These are phyloP conservation scores for Lagothrix lagotricha DNA, from an alignment of 2,797 vertebrate species.

Conservation along the genomic window DNA sequence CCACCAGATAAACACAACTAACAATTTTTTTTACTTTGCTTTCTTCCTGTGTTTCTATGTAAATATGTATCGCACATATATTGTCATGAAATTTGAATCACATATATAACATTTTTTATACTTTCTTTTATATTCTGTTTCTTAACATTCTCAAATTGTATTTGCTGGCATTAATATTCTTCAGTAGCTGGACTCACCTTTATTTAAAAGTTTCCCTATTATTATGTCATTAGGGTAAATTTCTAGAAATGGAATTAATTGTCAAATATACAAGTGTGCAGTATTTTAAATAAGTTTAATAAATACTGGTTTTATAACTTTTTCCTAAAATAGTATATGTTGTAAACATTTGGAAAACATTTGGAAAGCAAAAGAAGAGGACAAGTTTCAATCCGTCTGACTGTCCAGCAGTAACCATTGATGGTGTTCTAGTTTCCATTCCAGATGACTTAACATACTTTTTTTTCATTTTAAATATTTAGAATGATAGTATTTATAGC, in stretches of 20 bases:
- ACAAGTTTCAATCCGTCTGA: background rate
- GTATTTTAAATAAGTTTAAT: background rate
- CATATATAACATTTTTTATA: background rate
- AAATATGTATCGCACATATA: background rate
- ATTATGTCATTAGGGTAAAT: background rate
- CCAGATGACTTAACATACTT: background rate
- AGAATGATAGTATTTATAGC: background rate
- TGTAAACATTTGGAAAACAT: constrained; percentile 8
- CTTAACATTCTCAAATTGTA: background rate
- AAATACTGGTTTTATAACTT: background rate
- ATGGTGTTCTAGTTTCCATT: background rate
- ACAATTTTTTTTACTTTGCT: background rate
- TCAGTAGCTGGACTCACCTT: background rate
- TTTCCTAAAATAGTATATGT: background rate
- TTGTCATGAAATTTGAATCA: background rate
- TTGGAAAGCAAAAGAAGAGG: background rate
- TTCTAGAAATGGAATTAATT: background rate
- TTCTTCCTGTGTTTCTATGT: background rate
- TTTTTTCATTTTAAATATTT: background rate
- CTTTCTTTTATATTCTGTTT: background rate
- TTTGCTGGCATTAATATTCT: background rate
- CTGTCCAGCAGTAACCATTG: background rate
- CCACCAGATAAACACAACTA: background rate
- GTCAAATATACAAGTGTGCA: background rate
- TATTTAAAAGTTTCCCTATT: background rate